Percentiles rank a stretch among this genome's conserved stretches.
Evolutionary conservation across 2,888 invertebrate species (phyloP).

Genomic region (Hemithea aestivaria): DNA sequence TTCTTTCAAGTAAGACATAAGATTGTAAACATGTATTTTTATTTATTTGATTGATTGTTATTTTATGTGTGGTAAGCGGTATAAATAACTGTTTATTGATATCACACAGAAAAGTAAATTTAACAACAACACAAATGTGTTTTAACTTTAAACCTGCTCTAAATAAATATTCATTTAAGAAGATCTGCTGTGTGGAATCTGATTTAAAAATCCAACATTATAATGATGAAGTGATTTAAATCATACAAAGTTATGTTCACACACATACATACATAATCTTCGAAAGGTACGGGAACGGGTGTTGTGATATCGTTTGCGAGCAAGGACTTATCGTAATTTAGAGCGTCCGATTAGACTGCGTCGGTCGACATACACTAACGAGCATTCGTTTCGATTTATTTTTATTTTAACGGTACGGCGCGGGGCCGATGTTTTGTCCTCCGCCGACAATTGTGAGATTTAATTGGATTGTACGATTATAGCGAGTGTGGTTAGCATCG

Average conservation of each 20-base stretch:
- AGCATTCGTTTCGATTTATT: conserved; percentile 69
- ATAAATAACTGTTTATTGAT: no score
- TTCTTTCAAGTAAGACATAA: no score
- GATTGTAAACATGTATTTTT: no score
- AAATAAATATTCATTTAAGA: no score
- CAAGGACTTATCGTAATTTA: conserved; percentile 75
- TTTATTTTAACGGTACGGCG: conserved; percentile 65
- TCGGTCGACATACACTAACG: conserved; percentile 71
- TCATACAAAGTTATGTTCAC: conserved; percentile 61
- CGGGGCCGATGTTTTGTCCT: conserved; percentile 68
- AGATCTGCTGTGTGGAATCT: no score
- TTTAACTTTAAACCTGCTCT: no score
- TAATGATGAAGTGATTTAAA: conserved; percentile 46
- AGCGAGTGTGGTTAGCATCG: conserved; percentile 38
- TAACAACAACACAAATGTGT: no score
- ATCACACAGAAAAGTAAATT: no score
- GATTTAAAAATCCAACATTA: no score
- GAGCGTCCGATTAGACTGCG: conserved; percentile 71
- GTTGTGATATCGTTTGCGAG: conserved; percentile 68
- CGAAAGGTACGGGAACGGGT: conserved; percentile 64
- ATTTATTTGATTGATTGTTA: no score
- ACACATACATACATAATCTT: conserved; percentile 48
- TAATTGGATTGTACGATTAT: conserved; percentile 65
- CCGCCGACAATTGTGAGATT: conserved; percentile 62
- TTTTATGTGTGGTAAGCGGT: no score